Base-by-base conservation (phyloP, 1,140 invertebrate genomes). In the Euura saliciscinereae region DNA sequence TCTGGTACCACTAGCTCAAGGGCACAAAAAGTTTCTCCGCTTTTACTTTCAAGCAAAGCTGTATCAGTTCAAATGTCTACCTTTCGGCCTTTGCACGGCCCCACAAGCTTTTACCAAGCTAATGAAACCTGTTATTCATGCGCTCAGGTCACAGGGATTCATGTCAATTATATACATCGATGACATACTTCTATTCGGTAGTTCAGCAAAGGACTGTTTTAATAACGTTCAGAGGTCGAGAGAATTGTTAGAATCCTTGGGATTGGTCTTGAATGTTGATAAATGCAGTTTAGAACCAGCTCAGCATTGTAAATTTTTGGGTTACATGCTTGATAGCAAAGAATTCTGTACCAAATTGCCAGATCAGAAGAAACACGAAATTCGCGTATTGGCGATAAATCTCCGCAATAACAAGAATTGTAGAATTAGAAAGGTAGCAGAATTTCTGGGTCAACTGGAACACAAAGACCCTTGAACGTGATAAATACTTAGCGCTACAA, bases 91-190 rank as follows among this genome's bases (percentile, higher is more conserved):
- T 45, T 59, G 28, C 4, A 66, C 45, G 2, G 70, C 68, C 10
- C 75, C 75, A 51, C 72, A 68, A 71, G 43, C 75, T 11, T 78
- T 78, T 65, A 78, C 77, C 10, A 78, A 78, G 67, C 45, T 78
- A 11, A 70, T 76, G 71, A 78, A 76, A 71, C 77, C 77, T 3
- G 70, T 78, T 51, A 65, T 72, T 28, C 28, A 28, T 28, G 28
- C 28, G 28, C 28, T 28, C 28, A 28, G 28, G 28, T 28, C 28
- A 28, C 28, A 28, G 28, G 28, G 28, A 28, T 28, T 28, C 0
- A 28, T 28, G 28, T 28, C 1, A 28, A 28, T 28, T 28, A 28
- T 28, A 28, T 28, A 28, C 28, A 0, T 28, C 28, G 28, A 74
- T 64, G 45, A 74, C 71, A 68, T 71, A 45, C 7, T 74, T 5